phyloP scores from a whole-genome alignment of 1,140 invertebrate species.

The Hirudo medicinalis region DNA sequence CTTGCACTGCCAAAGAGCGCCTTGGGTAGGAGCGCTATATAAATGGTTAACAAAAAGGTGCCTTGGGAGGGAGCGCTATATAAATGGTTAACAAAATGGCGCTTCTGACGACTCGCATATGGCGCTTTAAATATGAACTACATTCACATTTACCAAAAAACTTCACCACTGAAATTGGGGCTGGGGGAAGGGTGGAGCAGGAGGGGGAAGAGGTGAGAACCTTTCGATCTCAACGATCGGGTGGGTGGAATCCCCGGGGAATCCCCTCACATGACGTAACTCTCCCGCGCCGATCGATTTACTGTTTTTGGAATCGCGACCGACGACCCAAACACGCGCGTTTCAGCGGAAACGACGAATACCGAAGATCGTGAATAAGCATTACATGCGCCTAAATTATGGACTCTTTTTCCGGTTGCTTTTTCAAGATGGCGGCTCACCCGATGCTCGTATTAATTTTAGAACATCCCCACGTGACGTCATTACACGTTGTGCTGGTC shows the following conservation, averaged over 20 bases:
- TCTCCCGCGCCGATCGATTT: background rate
- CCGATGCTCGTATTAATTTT: slow-evolving; percentile 11
- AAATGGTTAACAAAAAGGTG: too few relatives aligned
- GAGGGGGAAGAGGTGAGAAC: background rate
- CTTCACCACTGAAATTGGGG: background rate
- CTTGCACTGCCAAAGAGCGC: too few relatives aligned
- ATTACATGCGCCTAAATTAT: slow-evolving; percentile 13
- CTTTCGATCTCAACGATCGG: background rate
- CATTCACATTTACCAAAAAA: slow-evolving; percentile 2
- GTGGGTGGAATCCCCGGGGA: too few relatives aligned
- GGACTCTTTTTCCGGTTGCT: background rate
- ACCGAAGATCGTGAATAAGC: slow-evolving; percentile 12
- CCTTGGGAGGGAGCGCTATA: too few relatives aligned
- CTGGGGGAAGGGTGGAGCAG: background rate
- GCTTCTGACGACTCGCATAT: too few relatives aligned
- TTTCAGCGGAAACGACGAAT: slow-evolving; percentile 9
- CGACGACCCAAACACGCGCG: slow-evolving; percentile 8
- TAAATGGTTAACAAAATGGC: too few relatives aligned
- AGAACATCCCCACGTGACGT: slow-evolving; percentile 8
- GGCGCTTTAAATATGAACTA: background rate
- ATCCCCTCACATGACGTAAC: background rate
- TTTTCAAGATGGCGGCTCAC: background rate
- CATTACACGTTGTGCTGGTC: slow-evolving; percentile 3
- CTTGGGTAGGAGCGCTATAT: too few relatives aligned
- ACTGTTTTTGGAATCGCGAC: slow-evolving; percentile 13